These are phyloP conservation scores for Loriculus beryllinus DNA, from an alignment of 2,797 vertebrate species.

Conservation along the genomic window DNA sequence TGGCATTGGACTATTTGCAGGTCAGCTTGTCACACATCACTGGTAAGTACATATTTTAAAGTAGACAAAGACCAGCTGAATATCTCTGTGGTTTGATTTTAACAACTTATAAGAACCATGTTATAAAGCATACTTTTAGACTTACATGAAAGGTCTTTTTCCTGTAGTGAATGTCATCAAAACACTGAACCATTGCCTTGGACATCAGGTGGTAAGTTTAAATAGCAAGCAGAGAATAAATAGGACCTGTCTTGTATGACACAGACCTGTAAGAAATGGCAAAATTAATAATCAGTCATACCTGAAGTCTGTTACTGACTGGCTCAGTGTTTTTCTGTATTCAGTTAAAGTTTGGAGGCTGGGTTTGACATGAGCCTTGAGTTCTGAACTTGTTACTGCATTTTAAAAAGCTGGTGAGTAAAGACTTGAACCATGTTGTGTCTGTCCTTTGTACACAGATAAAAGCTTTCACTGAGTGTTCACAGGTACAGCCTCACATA, in stretches of 20 bases:
- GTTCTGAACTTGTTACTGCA: neutral
- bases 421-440: neutral
- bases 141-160: neutral
- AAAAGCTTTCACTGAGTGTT: neutral
- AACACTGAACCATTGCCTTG: neutral
- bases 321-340: neutral
- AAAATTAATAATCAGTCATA: neutral
- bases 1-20: slow-evolving; percentile 96
- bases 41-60: slow-evolving; percentile 73
- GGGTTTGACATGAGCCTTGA: neutral
- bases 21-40: slow-evolving; percentile 97
- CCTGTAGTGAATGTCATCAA: neutral
- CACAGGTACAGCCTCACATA: neutral
- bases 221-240: neutral
- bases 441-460: neutral
- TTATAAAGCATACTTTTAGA: neutral
- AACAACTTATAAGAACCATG: neutral
- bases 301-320: neutral
- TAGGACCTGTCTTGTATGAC: neutral
- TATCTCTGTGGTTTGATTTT: neutral
- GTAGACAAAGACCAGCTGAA: neutral
- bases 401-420: neutral
- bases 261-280: neutral
- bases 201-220: neutral
- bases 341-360: neutral